Evolutionary conservation across 1,140 invertebrate species (phyloP), one percentile per base, ranked within the genome.

Genomic region (Brachionus calyciflorus): DNA sequence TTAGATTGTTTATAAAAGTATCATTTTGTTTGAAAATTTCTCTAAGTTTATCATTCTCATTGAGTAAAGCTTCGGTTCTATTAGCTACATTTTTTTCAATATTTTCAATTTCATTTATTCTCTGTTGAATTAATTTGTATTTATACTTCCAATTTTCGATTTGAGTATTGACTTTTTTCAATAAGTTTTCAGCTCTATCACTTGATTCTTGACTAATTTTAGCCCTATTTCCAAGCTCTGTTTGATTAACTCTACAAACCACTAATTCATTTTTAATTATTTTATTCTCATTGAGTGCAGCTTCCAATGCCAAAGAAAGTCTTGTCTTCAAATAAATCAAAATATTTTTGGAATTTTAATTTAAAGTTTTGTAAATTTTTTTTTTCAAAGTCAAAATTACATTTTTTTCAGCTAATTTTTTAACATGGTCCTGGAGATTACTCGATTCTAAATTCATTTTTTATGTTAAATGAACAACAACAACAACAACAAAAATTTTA

Each of bases 81-180:
- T 14, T 3, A n/a, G 17, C 28, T 17, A 9, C 17, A 7, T 60
- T 26, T n/a, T 33, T 60, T 37, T 60, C 28, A 60, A 60, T 60
- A 0, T 26, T 19, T 19, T 60, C 55, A 9, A 60, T 1, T 37
- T 60, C 55, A 17, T 6, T n/a, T 60, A 60, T 60, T 37, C 37
- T 60, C 33, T 60, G 55, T 17, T 60, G 28, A 10, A 60, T 3
- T 6, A 26, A 60, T 37, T 60, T 60, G 37, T 37, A 41, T 33
- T 37, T 60, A 3, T 60, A 60, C 17, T 60, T 60, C 55, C 55
- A 60, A 19, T 60, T 60, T 60, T 60, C 55, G 37, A 60, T 9
- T 60, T 60, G 55, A 28, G 1, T 33, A 19, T 37, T 60, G 12
- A 37, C 17, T 37, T 60, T 60, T 60, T 60, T 60, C 12, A 37